These are phyloP conservation scores for Electrophaes corylata DNA, from an alignment of 2,888 invertebrate genomes.

Conservation along the genomic window DNA sequence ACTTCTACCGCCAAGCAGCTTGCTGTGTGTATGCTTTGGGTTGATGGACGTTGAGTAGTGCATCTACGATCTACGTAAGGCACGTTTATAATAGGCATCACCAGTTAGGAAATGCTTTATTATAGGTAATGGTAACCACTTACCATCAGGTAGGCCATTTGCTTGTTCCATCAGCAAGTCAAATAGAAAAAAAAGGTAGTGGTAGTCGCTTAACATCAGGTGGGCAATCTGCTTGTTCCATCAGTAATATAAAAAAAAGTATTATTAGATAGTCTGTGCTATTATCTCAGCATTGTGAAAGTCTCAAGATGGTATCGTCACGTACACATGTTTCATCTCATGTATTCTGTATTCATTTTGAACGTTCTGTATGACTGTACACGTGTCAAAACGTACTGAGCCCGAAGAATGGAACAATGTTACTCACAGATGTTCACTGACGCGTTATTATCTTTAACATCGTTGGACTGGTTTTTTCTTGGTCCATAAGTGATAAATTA, in stretches of 20 bases:
- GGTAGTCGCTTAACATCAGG: too few relatives aligned
- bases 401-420: conserved; percentile 12
- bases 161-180: too few relatives aligned
- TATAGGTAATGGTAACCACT: too few relatives aligned
- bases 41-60: too few relatives aligned
- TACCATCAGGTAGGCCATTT: too few relatives aligned
- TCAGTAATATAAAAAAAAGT: background rate
- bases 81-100: too few relatives aligned
- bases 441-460: conserved; percentile 23
- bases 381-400: conserved; percentile 27
- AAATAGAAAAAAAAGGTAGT: too few relatives aligned
- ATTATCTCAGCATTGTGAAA: conserved; percentile 17
- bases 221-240: too few relatives aligned
- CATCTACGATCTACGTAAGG: too few relatives aligned
- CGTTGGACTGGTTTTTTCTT: conserved; percentile 4
- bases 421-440: conserved; percentile 10
- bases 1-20: too few relatives aligned
- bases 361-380: conserved; percentile 22
- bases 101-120: too few relatives aligned
- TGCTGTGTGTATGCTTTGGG: too few relatives aligned
- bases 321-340: conserved; percentile 28
- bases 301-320: conserved; percentile 26
- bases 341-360: conserved; percentile 16
- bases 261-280: background rate
- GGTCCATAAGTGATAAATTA: conserved; percentile 5